Evolutionary conservation across 2,113 vertebrate genomes (phyloP).

Genomic region (Geothlypis trichas): DNA sequence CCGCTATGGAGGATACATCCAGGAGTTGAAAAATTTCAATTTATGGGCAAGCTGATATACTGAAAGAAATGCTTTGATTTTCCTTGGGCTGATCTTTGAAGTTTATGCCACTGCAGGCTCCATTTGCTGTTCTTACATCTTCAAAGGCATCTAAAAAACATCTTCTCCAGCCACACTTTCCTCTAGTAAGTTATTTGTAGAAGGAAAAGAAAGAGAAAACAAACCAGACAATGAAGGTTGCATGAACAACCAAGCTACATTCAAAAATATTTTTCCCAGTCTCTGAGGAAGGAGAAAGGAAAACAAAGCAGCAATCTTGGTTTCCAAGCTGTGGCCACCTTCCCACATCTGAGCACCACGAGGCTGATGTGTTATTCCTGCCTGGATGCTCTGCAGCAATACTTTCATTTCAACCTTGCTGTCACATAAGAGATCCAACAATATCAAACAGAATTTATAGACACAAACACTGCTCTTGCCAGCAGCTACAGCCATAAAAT

Average conservation of each 20-base stretch:
- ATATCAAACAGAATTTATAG: conserved; percentile 41
- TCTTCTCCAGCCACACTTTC: neutral
- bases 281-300: neutral
- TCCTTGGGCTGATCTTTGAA: conserved; percentile 53
- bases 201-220: neutral
- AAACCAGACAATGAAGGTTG: neutral
- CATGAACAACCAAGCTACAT: neutral
- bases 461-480: conserved; percentile 9
- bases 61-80: conserved; percentile 37
- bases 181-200: neutral
- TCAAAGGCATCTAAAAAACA: conserved; percentile 49
- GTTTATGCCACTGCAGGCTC: conserved; percentile 40
- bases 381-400: conserved; percentile 5
- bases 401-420: conserved; percentile 21
- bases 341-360: neutral
- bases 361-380: neutral
- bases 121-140: conserved; percentile 41
- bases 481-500: conserved; percentile 15
- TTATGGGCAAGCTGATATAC: neutral
- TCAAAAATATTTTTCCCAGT: neutral
- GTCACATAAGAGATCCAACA: conserved; percentile 2
- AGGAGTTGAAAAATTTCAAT: neutral
- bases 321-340: neutral
- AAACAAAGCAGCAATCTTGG: neutral
- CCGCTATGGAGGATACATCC: neutral